phyloP scores from a whole-genome alignment of 2,113 vertebrate genomes.

The Poecilia latipinna region DNA sequence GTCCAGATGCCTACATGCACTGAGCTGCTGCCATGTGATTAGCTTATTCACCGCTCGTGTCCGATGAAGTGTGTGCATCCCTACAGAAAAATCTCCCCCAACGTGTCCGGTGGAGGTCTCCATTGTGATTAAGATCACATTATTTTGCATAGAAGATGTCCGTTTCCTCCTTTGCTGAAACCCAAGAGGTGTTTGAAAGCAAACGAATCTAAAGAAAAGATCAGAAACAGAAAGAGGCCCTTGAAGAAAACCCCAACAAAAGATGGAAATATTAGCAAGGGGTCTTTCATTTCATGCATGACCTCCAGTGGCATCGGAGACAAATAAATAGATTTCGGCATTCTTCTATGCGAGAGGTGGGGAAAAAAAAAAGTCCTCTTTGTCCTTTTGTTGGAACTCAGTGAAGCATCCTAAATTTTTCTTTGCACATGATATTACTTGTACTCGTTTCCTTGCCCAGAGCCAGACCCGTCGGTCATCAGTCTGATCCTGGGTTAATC shows the following conservation, averaged over 20 bases:
- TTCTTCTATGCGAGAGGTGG: background rate
- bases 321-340: background rate
- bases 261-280: background rate
- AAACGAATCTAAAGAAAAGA: background rate
- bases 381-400: background rate
- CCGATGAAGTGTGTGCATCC: too few species aligned
- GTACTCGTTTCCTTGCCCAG: slow-evolving; percentile 4
- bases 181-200: background rate
- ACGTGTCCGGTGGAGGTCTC: background rate
- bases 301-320: background rate
- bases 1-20: background rate
- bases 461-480: slow-evolving; percentile 2
- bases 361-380: background rate
- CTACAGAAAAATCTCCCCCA: too few species aligned
- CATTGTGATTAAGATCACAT: background rate
- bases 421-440: background rate
- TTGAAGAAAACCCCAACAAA: background rate
- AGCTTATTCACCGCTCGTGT: background rate
- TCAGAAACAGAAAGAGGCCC: background rate
- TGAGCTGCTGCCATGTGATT: background rate
- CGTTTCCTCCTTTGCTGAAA: background rate
- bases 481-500: slow-evolving; percentile 1
- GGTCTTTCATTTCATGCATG: background rate
- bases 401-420: background rate
- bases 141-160: background rate